phyloP scores from a whole-genome alignment of 2,113 vertebrate species.

The Microcebus lehilahytsara region DNA sequence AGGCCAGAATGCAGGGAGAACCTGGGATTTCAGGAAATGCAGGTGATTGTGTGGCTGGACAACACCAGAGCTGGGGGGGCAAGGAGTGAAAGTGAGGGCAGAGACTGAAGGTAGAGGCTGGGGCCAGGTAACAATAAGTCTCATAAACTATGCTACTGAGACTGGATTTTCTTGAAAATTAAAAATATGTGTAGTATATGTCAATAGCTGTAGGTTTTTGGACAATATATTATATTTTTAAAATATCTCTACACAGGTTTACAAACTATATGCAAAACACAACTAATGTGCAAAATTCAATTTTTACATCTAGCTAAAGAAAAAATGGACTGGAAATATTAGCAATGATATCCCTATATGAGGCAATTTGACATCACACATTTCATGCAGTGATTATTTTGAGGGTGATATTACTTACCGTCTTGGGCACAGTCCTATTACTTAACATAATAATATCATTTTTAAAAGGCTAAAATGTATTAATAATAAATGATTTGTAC shows the following conservation, averaged over 20 bases:
- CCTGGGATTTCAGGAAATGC: background rate
- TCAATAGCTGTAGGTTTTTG: background rate
- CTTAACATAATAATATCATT: background rate
- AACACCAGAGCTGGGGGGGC: background rate
- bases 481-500: background rate
- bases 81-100: fast-evolving
- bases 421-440: background rate
- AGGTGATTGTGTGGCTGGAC: background rate
- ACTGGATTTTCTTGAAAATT: background rate
- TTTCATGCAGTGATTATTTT: background rate
- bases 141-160: background rate
- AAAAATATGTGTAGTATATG: background rate
- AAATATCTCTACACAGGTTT: background rate
- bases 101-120: background rate
- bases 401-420: background rate
- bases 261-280: background rate
- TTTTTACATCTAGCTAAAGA: background rate
- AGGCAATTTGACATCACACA: background rate
- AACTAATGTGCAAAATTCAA: background rate
- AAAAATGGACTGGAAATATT: background rate
- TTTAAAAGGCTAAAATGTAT: background rate
- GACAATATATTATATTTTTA: background rate
- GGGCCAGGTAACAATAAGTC: background rate
- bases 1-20: background rate
- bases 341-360: background rate